Base-by-base conservation (phyloP, 2,888 invertebrate species). In the Anaspis maculata region DNA sequence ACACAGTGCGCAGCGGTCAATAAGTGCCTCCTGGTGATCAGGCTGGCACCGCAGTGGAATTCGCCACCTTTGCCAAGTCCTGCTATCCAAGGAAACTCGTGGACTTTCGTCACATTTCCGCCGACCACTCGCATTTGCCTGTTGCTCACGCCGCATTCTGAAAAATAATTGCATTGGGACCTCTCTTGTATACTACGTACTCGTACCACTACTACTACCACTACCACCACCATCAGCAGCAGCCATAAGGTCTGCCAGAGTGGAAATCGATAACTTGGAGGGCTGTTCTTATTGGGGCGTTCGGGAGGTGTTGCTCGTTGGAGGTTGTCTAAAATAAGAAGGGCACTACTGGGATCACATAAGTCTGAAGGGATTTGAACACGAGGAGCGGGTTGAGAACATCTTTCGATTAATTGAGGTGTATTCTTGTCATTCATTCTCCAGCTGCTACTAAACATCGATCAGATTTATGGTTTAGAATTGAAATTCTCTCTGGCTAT, bases 1-100 rank as follows among this genome's bases (percentile, higher is more conserved):
- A 84, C 69, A 51, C 84, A 85, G 55, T 85, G 85, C 2, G 82
- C 80, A 1, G 84, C 85, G 1, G 84, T 84, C 45, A 85, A 70
- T 28, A 85, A 71, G 54, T 84, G 83, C 49, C 71, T 73, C 24
- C 72, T 68, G 6, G 82, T 79, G 44, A 84, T 75, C 31, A 85
- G 71, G 3, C 79, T 78, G 27, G 79, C 83, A 5, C 83, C 84
- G 52, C 85, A 86, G 55, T 79, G 77, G 51, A 81, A 79, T 44
- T 69, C 69, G 6, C 79, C 79, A 40, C 76, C 73, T 42, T 73
- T 70, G 47, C 71, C 72, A 40, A 85, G 66, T 7, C 80, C 81
- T 1, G 77, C 83, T 39, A 84, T 68, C 84, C 84, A 86, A 1
- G 84, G 84, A 52, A 81, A 82, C 57, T 83, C 82, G 42, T 80